phyloP scores from a whole-genome alignment of 2,797 vertebrate species.

The Meda fulgida region DNA sequence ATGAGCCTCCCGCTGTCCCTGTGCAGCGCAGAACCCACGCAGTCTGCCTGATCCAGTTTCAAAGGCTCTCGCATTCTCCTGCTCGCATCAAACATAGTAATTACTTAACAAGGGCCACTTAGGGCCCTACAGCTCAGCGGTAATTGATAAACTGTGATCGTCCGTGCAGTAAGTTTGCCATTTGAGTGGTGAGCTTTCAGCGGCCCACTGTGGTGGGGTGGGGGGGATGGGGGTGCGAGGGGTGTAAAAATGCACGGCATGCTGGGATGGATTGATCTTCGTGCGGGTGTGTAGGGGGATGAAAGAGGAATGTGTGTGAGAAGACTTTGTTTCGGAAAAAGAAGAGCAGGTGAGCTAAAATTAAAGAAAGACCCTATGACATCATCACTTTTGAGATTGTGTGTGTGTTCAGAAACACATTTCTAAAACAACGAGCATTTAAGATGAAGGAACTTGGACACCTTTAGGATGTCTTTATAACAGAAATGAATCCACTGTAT shows the following conservation, averaged over 20 bases:
- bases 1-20: slow-evolving; percentile 42
- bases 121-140: slow-evolving; percentile 60
- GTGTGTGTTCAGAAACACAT: slow-evolving; percentile 1
- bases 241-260: slow-evolving; percentile 30
- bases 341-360: slow-evolving; percentile 33
- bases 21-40: slow-evolving; percentile 1
- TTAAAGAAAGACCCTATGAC: slow-evolving; percentile 18
- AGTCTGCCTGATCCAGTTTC: slow-evolving; percentile 78
- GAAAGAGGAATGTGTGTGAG: slow-evolving; percentile 25
- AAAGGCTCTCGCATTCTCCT: slow-evolving; percentile 73
- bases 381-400: background rate
- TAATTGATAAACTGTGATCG: slow-evolving; percentile 81
- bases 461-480: background rate
- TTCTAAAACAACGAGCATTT: slow-evolving; percentile 6
- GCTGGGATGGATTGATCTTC: slow-evolving; percentile 44
- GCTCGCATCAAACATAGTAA: slow-evolving; percentile 79
- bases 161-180: slow-evolving; percentile 69
- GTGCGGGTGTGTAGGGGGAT: background rate
- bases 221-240: slow-evolving; percentile 11
- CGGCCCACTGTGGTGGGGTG: slow-evolving; percentile 21
- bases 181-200: slow-evolving; percentile 28
- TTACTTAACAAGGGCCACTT: slow-evolving; percentile 78
- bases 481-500: background rate
- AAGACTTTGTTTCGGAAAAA: slow-evolving; percentile 32
- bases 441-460: background rate